A percentile compares a stretch with the other conserved stretches of the same genome.
Conservation (phyloP, 2,113 vertebrate species). For the Gymnocephalus cernua region DNA sequence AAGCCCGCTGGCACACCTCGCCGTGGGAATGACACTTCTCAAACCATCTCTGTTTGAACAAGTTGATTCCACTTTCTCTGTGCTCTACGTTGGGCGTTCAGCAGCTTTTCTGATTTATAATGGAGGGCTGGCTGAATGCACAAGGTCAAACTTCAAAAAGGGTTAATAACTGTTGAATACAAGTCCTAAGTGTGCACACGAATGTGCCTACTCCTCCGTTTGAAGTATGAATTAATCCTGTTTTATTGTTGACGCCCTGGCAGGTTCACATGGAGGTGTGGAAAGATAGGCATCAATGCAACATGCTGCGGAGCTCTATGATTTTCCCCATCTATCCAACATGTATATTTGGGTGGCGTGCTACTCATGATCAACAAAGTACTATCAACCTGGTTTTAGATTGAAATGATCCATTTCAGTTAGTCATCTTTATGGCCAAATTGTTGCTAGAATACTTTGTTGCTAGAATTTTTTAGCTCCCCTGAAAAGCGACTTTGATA, state of each 20-base stretch:
- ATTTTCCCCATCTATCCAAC: background rate
- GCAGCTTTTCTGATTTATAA: slow-evolving; percentile 49
- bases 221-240: slow-evolving; percentile 59
- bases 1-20: slow-evolving; percentile 75
- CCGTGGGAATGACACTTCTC: slow-evolving; percentile 82
- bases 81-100: slow-evolving; percentile 42
- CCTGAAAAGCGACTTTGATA: too few relatives aligned
- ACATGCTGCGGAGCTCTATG: slow-evolving; percentile 22
- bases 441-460: background rate
- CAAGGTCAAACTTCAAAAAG: slow-evolving; percentile 60
- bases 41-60: slow-evolving; percentile 79
- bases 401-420: background rate
- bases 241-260: slow-evolving; percentile 21
- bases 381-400: slow-evolving; percentile 8
- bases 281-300: slow-evolving; percentile 32
- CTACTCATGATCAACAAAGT: background rate
- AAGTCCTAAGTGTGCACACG: slow-evolving; percentile 26
- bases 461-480: too few relatives aligned
- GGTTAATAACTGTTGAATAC: slow-evolving; percentile 44
- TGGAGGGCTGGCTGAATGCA: slow-evolving; percentile 39
- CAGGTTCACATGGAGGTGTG: slow-evolving; percentile 40
- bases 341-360: background rate
- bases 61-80: slow-evolving; percentile 77
- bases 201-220: slow-evolving; percentile 38
- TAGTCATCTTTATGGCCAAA: background rate